These are phyloP conservation scores for Prosopocoilus inquinatus DNA, from an alignment of 2,888 invertebrate genomes.

Conservation along the genomic window DNA sequence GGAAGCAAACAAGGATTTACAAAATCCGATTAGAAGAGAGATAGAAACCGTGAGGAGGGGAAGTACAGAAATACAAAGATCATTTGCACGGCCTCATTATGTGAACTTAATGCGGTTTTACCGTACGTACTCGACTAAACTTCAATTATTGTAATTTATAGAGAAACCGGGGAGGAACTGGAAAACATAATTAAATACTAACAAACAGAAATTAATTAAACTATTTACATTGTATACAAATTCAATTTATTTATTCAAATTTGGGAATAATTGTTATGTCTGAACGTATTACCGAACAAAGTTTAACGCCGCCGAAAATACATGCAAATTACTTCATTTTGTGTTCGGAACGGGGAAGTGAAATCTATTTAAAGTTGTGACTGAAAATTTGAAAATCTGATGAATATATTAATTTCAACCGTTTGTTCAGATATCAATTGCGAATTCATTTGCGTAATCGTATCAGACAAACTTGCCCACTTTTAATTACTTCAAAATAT, in stretches of 20 bases:
- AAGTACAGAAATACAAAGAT: too few relatives aligned
- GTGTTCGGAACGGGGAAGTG: background rate
- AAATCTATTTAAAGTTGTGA: conserved; percentile 6
- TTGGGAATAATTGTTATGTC: conserved; percentile 15
- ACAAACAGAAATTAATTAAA: conserved; percentile 18
- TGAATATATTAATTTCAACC: conserved; percentile 1
- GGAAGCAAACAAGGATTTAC: too few relatives aligned
- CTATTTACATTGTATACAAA: conserved; percentile 16
- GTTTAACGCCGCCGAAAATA: conserved; percentile 9
- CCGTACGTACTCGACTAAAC: too few relatives aligned
- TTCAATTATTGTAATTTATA: too few relatives aligned
- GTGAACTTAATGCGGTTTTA: too few relatives aligned
- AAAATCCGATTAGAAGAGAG: too few relatives aligned
- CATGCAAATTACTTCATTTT: conserved; percentile 16
- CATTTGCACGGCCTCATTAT: too few relatives aligned
- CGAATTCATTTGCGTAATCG: too few relatives aligned
- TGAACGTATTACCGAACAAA: conserved; percentile 10
- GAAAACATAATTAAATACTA: conserved; percentile 18
- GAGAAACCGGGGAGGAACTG: background rate
- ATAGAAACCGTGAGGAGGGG: too few relatives aligned
- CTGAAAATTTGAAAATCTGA: conserved; percentile 1
- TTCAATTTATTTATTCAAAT: conserved; percentile 19
- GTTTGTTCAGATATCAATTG: background rate
- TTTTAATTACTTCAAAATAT: too few relatives aligned
- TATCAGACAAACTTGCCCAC: too few relatives aligned